phyloP scores from a whole-genome alignment of 2,888 invertebrate genomes.

The Cheilosia impressa region DNA sequence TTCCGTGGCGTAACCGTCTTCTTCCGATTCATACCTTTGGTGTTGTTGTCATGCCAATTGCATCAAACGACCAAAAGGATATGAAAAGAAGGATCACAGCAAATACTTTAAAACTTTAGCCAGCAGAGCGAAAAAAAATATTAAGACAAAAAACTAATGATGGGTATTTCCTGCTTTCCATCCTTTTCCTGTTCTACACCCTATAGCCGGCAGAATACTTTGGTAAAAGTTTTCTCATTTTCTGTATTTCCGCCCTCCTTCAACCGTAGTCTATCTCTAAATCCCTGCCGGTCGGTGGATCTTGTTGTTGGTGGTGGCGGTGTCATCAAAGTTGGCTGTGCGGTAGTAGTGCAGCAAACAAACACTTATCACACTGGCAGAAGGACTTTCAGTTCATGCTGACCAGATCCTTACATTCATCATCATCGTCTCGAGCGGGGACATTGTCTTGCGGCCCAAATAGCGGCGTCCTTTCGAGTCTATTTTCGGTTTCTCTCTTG shows the following conservation, averaged over 20 bases:
- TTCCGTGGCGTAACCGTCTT: slow-evolving; percentile 22
- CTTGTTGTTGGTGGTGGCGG: slow-evolving; percentile 1
- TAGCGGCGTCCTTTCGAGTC: neutral
- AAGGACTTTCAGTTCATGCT: slow-evolving; percentile 39
- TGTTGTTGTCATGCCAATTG: slow-evolving; percentile 53
- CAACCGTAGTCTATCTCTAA: neutral
- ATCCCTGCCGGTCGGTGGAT: neutral
- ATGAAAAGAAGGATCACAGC: slow-evolving; percentile 15
- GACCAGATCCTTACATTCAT: slow-evolving; percentile 33
- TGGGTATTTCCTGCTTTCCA: slow-evolving; percentile 4
- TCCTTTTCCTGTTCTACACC: slow-evolving; percentile 7
- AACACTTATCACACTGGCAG: slow-evolving; percentile 32
- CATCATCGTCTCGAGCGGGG: neutral
- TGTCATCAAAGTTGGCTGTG: slow-evolving; percentile 37
- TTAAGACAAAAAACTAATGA: neutral
- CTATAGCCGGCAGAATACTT: neutral
- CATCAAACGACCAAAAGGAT: slow-evolving; percentile 38
- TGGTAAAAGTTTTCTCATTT: slow-evolving; percentile 69
- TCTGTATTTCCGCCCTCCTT: slow-evolving; percentile 37
- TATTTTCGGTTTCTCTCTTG: slow-evolving; percentile 16
- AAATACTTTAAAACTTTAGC: slow-evolving; percentile 51
- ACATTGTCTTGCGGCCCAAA: slow-evolving; percentile 30
- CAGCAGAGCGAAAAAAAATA: neutral
- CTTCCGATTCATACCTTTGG: slow-evolving; percentile 15
- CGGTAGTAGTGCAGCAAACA: slow-evolving; percentile 20